Conservation (phyloP, 2,113 vertebrate genomes). For the Poicephalus meyeri region DNA sequence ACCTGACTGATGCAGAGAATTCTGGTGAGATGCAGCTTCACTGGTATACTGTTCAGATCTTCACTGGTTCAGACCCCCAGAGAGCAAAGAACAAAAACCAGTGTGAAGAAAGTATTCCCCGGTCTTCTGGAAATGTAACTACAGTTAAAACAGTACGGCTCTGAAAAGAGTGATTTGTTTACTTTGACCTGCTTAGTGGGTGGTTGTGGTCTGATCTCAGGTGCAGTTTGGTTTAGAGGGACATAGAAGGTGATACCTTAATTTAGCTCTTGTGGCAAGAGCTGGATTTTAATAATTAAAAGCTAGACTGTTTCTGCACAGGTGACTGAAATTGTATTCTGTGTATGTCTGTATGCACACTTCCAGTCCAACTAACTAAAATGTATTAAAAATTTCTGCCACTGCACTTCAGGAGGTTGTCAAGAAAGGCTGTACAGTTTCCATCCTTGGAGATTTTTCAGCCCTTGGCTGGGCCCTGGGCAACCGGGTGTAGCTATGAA, state of each 20-base stretch:
- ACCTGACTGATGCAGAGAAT: conserved; percentile 81
- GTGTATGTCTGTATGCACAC: not conserved
- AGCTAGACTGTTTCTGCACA: not conserved
- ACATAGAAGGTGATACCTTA: not conserved
- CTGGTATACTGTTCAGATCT: conserved; percentile 87
- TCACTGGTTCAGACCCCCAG: conserved; percentile 76
- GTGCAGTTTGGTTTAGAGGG: not conserved
- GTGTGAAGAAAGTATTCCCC: conserved; percentile 47
- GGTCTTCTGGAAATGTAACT: conserved; percentile 38
- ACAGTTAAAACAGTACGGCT: conserved; percentile 75
- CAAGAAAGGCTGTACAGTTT: not conserved
- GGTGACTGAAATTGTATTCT: not conserved
- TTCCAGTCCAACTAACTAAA: not conserved
- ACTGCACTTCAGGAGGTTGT: not conserved
- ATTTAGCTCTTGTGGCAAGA: not conserved
- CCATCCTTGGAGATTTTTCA: not conserved
- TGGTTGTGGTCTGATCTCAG: not conserved
- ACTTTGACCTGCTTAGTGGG: not conserved
- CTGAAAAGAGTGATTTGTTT: not conserved
- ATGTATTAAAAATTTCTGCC: not conserved
- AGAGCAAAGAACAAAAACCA: conserved; percentile 65
- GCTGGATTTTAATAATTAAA: not conserved
- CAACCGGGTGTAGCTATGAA: not conserved
- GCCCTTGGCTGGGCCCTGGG: not conserved
- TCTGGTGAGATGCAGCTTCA: conserved; percentile 87